phyloP scores from a whole-genome alignment of 2,113 vertebrate species.

The Sebastes schlegelii region DNA sequence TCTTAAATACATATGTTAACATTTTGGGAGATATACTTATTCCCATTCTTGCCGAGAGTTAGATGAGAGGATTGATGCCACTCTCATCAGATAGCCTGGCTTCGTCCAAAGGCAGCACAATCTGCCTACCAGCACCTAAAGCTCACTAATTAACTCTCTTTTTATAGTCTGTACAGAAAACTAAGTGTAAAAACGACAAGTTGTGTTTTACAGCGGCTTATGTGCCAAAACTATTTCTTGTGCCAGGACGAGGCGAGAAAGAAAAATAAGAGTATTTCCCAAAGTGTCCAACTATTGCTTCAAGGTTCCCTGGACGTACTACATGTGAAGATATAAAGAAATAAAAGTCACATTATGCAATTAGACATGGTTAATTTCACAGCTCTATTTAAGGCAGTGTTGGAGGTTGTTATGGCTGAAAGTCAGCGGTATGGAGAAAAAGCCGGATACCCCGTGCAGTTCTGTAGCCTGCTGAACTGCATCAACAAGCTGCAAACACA shows the following conservation, averaged over 20 bases:
- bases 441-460: constrained; percentile 17
- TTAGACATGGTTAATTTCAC: constrained; percentile 14
- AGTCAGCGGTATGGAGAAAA: constrained; percentile 35
- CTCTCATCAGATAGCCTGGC: background rate
- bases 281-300: background rate
- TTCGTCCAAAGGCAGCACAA: background rate
- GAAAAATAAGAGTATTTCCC: background rate
- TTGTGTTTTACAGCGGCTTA: background rate
- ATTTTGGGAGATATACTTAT: background rate
- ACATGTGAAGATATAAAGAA: background rate
- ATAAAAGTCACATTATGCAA: constrained; percentile 4
- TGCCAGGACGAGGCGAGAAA: background rate
- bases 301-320: background rate
- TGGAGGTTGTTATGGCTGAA: constrained; percentile 27
- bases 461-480: constrained; percentile 21
- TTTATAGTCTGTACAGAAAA: constrained; percentile 12
- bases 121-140: background rate
- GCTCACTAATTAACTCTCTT: background rate
- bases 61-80: background rate
- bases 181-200: background rate
- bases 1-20: background rate
- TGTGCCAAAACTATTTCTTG: background rate
- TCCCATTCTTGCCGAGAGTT: background rate
- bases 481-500: constrained; percentile 59
- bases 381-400: constrained; percentile 11